These are phyloP conservation scores for Heliconius hewitsoni DNA, from an alignment of 1,140 invertebrate species.

Conservation along the genomic window DNA sequence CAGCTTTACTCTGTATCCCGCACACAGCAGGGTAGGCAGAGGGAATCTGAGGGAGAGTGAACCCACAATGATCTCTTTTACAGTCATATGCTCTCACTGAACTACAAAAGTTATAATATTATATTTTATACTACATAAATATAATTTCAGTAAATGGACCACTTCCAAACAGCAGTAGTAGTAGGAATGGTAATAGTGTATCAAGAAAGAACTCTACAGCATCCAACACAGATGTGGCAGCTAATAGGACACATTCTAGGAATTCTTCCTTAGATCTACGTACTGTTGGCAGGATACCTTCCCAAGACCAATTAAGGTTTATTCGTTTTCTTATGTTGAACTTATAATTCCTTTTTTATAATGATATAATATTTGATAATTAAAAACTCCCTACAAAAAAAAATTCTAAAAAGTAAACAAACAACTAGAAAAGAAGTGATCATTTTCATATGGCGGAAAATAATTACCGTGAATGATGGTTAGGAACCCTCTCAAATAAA, in stretches of 20 bases:
- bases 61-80: no score
- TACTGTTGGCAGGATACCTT: slow-evolving; percentile 79
- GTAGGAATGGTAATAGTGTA: slow-evolving; percentile 64
- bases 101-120: not conserved
- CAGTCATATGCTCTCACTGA: no score
- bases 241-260: slow-evolving; percentile 83
- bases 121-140: not conserved
- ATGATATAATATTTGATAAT: not conserved
- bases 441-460: no score
- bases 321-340: not conserved
- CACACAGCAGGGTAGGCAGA: no score
- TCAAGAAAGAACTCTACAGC: slow-evolving; percentile 74
- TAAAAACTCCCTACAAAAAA: no score
- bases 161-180: slow-evolving; percentile 52
- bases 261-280: slow-evolving; percentile 91
- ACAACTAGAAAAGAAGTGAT: no score
- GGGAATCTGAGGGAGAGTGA: no score
- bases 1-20: no score
- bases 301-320: slow-evolving; percentile 77
- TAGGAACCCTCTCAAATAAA: no score
- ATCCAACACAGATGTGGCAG: slow-evolving; percentile 61
- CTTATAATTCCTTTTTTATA: not conserved
- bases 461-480: no score
- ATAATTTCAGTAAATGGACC: slow-evolving; percentile 62
- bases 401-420: no score